Percentiles rank a stretch among this genome's conserved stretches.
Conservation (phyloP, 2,113 vertebrate genomes). For the Spilogale gracilis region DNA sequence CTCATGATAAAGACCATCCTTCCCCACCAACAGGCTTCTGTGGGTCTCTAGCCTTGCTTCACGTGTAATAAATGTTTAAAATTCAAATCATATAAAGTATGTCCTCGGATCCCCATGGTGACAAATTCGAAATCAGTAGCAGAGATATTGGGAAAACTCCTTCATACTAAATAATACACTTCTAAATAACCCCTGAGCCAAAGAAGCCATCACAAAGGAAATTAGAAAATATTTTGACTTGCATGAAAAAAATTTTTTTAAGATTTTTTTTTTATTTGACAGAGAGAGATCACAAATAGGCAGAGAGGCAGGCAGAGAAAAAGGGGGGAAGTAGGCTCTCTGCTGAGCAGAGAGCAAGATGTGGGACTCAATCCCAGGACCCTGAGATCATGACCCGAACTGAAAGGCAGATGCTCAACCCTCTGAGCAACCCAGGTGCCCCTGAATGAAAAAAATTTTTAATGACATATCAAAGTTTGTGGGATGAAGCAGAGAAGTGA, state of each 20-base stretch:
- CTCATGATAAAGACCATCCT: not conserved
- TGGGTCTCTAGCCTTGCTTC: not conserved
- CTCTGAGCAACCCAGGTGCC: too few species aligned
- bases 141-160: not conserved
- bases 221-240: not conserved
- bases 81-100: not conserved
- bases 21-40: not conserved
- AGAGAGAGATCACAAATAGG: too few species aligned
- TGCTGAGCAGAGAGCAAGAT: too few species aligned
- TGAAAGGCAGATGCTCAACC: too few species aligned
- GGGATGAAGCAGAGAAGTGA: not conserved
- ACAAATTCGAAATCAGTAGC: constrained; percentile 3
- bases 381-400: too few species aligned
- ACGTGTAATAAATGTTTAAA: not conserved
- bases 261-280: not conserved
- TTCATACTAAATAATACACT: not conserved
- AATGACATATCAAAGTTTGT: not conserved
- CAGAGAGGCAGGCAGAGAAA: too few species aligned
- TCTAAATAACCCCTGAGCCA: not conserved
- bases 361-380: too few species aligned
- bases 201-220: constrained; percentile 2
- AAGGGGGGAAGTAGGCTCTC: too few species aligned
- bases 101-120: not conserved
- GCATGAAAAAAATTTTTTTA: not conserved
- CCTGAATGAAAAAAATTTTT: not conserved